A percentile compares a stretch with the other conserved stretches of the same genome.
phyloP scores from a whole-genome alignment of 2,797 vertebrate genomes.

The Megalops cyprinoides region DNA sequence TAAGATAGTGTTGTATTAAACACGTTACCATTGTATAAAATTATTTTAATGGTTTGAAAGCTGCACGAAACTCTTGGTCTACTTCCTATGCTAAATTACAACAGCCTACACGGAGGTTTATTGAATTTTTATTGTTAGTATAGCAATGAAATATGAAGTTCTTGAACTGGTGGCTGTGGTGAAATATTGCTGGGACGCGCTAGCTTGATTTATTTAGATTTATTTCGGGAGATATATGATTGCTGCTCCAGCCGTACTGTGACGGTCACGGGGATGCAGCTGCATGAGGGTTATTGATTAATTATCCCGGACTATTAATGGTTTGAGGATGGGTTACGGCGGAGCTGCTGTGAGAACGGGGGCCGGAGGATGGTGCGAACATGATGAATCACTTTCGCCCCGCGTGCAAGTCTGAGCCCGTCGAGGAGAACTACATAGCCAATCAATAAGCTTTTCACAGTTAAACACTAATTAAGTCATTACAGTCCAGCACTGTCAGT shows the following conservation, averaged over 20 bases:
- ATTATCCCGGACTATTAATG: conserved; percentile 57
- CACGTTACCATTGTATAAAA: no score
- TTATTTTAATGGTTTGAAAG: no score
- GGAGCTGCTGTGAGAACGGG: conserved; percentile 18
- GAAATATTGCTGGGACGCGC: not conserved
- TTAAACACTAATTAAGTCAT: conserved; percentile 71
- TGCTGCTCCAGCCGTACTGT: conserved; percentile 45
- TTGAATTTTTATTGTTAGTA: not conserved
- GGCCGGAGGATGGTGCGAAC: conserved; percentile 10
- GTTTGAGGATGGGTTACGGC: conserved; percentile 8
- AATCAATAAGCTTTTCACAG: conserved; percentile 66
- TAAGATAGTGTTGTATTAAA: no score
- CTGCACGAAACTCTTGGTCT: not conserved
- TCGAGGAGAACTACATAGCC: conserved; percentile 48
- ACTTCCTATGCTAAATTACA: not conserved
- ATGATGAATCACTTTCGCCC: conserved; percentile 48
- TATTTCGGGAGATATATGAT: conserved; percentile 56
- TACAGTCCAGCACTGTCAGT: conserved; percentile 49
- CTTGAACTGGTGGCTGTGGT: not conserved
- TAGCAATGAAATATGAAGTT: conserved; percentile 20
- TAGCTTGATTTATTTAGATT: conserved; percentile 52
- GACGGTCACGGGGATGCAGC: conserved; percentile 45
- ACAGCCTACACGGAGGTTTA: not conserved
- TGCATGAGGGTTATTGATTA: conserved; percentile 55
- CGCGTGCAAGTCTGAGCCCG: conserved; percentile 43